Evolutionary conservation across 1,140 invertebrate genomes (phyloP).

Genomic region (Leptopilina clavipes): DNA sequence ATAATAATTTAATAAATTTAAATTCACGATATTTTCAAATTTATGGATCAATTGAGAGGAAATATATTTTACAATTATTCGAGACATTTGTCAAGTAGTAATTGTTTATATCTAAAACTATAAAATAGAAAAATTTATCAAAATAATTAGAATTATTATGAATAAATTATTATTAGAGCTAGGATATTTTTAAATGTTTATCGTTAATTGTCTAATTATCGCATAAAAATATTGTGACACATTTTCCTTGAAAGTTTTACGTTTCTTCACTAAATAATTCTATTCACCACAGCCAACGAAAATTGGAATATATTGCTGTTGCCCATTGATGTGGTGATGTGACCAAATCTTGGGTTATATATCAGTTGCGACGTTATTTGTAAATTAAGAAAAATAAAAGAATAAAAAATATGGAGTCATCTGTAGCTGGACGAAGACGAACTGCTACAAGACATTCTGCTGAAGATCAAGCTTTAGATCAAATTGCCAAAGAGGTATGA

Average conservation of each 20-base stretch:
- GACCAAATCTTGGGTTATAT: conserved; percentile 4
- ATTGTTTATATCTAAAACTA: too few species aligned
- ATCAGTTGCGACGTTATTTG: conserved; percentile 12
- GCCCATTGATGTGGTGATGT: conserved; percentile 22
- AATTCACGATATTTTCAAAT: too few species aligned
- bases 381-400: conserved; percentile 36
- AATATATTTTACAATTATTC: too few species aligned
- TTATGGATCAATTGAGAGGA: too few species aligned
- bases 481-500: conserved; percentile 91
- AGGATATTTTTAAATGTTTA: too few species aligned
- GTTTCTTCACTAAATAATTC: neutral
- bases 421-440: conserved; percentile 82
- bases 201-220: too few species aligned
- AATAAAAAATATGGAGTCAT: conserved; percentile 76
- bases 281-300: conserved; percentile 6
- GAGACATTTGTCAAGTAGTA: too few species aligned
- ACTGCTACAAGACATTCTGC: conserved; percentile 84
- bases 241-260: neutral
- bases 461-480: conserved; percentile 91
- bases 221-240: too few species aligned
- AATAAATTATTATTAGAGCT: too few species aligned
- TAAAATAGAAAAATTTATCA: too few species aligned
- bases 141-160: too few species aligned
- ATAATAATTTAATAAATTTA: neutral
- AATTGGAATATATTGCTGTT: conserved; percentile 10